A percentile compares a stretch with the other conserved stretches of the same genome.
phyloP scores from a whole-genome alignment of 1,140 invertebrate species.

The Apis laboriosa region DNA sequence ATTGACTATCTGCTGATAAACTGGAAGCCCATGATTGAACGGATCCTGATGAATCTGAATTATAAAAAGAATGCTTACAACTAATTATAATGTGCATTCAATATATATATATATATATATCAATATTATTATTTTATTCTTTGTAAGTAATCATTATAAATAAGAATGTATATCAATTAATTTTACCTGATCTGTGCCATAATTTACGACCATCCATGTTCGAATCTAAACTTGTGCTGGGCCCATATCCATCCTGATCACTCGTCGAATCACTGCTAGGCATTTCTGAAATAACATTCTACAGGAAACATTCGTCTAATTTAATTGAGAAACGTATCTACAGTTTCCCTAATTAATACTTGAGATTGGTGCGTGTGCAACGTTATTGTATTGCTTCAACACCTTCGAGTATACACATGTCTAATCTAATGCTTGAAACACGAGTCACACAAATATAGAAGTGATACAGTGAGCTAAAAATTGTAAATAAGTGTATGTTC shows the following conservation, averaged over 20 bases:
- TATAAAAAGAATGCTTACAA: background rate
- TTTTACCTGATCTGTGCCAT: conserved; percentile 81
- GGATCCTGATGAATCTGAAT: conserved; percentile 85
- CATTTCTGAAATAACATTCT: conserved; percentile 73
- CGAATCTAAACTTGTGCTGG: conserved; percentile 83
- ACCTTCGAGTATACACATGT: background rate
- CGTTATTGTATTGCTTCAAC: conserved; percentile 1
- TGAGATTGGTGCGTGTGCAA: conserved; percentile 31
- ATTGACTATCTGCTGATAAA: conserved; percentile 86
- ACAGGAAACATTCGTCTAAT: conserved; percentile 11
- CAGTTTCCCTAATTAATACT: conserved; percentile 32
- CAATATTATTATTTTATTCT: no score
- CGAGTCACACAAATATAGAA: conserved; percentile 11
- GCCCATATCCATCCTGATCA: conserved; percentile 82
- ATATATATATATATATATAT: no score
- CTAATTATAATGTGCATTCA: no score
- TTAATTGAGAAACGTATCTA: background rate
- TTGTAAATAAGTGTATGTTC: background rate
- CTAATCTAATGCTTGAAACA: conserved; percentile 50
- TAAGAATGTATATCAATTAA: no score
- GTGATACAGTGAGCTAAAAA: background rate
- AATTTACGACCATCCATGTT: conserved; percentile 82
- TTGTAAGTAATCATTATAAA: no score
- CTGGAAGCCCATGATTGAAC: conserved; percentile 88
- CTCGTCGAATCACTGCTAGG: conserved; percentile 82